Conservation (phyloP, 2,888 invertebrate species). For the Scaptomyza parva region DNA sequence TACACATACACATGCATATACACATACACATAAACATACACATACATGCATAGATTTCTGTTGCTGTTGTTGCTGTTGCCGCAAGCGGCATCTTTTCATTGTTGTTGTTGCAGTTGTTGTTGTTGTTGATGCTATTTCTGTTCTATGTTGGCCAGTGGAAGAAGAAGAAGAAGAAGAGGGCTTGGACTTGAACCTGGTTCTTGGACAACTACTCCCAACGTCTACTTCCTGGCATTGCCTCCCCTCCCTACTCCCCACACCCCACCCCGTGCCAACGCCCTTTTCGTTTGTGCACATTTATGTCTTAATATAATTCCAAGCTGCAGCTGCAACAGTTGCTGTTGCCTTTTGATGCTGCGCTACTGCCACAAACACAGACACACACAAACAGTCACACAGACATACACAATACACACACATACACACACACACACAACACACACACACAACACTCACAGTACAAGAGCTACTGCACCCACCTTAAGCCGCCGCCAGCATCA, state of each 20-base stretch:
- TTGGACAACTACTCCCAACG: conserved; percentile 23
- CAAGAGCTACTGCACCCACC: conserved; percentile 5
- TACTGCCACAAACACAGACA: conserved; percentile 39
- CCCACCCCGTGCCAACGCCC: background rate
- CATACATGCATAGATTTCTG: background rate
- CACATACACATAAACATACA: background rate
- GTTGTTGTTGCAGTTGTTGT: conserved; percentile 32
- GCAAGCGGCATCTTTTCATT: conserved; percentile 38
- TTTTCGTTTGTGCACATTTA: conserved; percentile 28
- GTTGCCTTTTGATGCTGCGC: conserved; percentile 44
- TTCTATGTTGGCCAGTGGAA: conserved; percentile 5
- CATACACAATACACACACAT: conserved; percentile 16
- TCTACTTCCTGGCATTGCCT: background rate
- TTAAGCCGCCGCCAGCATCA: conserved; percentile 32
- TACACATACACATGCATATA: no score
- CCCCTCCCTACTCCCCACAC: background rate
- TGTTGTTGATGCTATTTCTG: conserved; percentile 28
- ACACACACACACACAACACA: conserved; percentile 2
- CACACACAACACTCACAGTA: background rate
- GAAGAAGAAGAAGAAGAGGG: conserved; percentile 13
- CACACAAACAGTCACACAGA: background rate
- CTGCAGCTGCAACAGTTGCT: conserved; percentile 35
- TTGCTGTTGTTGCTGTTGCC: conserved; percentile 20
- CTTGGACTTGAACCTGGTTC: conserved; percentile 22
- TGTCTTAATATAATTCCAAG: conserved; percentile 60